Base-by-base conservation (phyloP, 2,113 vertebrate species). In the Hippopotamus amphibius region DNA sequence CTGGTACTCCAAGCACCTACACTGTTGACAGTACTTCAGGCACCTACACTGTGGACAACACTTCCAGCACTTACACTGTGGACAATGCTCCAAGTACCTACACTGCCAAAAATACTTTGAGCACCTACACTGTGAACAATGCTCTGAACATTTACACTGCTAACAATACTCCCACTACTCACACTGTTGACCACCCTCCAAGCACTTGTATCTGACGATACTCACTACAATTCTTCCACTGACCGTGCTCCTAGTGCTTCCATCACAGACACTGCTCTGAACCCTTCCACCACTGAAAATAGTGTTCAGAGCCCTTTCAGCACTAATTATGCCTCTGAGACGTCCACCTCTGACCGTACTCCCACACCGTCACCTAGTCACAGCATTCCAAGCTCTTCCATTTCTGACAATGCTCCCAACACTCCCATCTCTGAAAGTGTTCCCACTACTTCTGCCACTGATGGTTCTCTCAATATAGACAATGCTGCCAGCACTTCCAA, bases 381-480 rank as follows among this genome's bases (percentile, higher is more conserved):
- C 33, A 88, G 15, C 61, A 76, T 3, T 80, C 17, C 82, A 55
- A n/a, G 61, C 15, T 53, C 85, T 93, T 65, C 59, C 50, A 46
- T 68, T 90, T 76, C 68, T 53, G n/a, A 87, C 9, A 76, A 13
- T 65, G 37, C 12, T 91, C 37, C 17, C 28, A 82, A 86, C 28
- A 53, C 46, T 69, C 37, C 21, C 33, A 79, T 50, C 90, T 57
- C 71, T 79, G 80, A 95, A 59, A 74, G 17, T 91, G 26, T 4
- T 57, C 79, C 28, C 41, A 66, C 28, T 59, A 63, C n/a, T 50
- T 72, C 98, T 98, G 3, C 98, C 98, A 74, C 15, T n/a, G 43
- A 81, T 68, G 98, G 98, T 98, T 97, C 68, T 77, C 96, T 98
- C 93, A 98, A 43, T 84, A 89, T 97, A 83, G 97, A 97, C 89